Conservation (phyloP, 2,113 vertebrate species). For the Pterocles gutturalis region DNA sequence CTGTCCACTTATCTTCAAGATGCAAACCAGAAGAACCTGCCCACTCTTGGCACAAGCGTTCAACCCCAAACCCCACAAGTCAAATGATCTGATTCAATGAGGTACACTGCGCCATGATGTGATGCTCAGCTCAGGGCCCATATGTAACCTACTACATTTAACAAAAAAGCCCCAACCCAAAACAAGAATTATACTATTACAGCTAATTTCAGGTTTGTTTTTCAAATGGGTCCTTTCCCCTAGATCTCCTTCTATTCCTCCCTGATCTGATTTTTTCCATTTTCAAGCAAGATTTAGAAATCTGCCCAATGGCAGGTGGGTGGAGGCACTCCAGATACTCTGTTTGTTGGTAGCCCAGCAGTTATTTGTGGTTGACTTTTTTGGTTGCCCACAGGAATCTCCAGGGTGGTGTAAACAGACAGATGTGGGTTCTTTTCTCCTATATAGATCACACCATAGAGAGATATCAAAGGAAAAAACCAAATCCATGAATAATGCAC, state of each 20-base stretch:
- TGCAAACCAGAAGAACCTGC: neutral
- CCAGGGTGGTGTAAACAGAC: conserved; percentile 60
- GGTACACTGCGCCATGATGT: neutral
- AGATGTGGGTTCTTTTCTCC: conserved; percentile 49
- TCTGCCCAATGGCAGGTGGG: conserved; percentile 46
- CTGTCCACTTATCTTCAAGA: neutral
- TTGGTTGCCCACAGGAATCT: conserved; percentile 64
- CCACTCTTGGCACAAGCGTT: neutral
- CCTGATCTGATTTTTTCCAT: neutral
- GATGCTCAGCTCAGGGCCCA: neutral
- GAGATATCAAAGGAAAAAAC: conserved; percentile 45
- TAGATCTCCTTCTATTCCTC: neutral
- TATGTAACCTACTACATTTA: neutral
- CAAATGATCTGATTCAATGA: neutral
- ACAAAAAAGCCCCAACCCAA: neutral
- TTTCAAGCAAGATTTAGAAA: neutral
- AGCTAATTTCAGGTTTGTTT: neutral
- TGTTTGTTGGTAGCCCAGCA: conserved; percentile 44
- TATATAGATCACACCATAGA: conserved; percentile 48
- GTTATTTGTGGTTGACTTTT: conserved; percentile 53
- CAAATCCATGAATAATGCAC: conserved; percentile 52
- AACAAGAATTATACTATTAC: neutral
- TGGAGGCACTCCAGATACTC: conserved; percentile 22
- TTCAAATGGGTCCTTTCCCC: neutral
- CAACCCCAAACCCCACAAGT: neutral